These are phyloP conservation scores for Polypedilum vanderplanki DNA, from an alignment of 1,140 invertebrate genomes.

Conservation along the genomic window DNA sequence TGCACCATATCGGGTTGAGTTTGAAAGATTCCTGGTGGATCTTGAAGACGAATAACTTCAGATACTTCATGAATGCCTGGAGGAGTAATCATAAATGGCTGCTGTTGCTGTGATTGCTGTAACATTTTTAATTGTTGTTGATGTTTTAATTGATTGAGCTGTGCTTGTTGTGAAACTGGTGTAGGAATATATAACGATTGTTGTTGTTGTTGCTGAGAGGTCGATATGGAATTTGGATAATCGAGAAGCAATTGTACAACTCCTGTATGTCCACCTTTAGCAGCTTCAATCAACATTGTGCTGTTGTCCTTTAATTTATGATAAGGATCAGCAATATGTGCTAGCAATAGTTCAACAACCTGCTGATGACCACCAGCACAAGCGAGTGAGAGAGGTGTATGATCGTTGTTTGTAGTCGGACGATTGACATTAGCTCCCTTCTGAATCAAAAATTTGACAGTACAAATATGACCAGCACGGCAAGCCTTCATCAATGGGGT, in stretches of 20 bases:
- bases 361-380: slow-evolving; percentile 91
- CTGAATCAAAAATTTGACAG: slow-evolving; percentile 91
- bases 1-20: slow-evolving; percentile 29
- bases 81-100: slow-evolving; percentile 36
- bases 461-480: slow-evolving; percentile 95
- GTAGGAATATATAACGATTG: slow-evolving; percentile 36
- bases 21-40: slow-evolving; percentile 42
- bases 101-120: slow-evolving; percentile 33
- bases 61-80: slow-evolving; percentile 50
- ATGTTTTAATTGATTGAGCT: slow-evolving; percentile 33
- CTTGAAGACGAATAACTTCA: slow-evolving; percentile 47
- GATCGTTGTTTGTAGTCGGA: slow-evolving; percentile 95
- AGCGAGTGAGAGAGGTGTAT: slow-evolving; percentile 93
- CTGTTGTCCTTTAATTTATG: slow-evolving; percentile 98
- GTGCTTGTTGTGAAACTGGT: slow-evolving; percentile 43
- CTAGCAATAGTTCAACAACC: slow-evolving; percentile 85
- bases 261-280: slow-evolving; percentile 91
- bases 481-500: slow-evolving; percentile 99
- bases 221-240: slow-evolving; percentile 72
- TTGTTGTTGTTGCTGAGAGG: slow-evolving; percentile 40
- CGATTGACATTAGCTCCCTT: slow-evolving; percentile 90
- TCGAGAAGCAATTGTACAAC: slow-evolving; percentile 93
- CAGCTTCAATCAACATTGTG: slow-evolving; percentile 96
- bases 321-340: slow-evolving; percentile 86
- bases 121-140: slow-evolving; percentile 32